A percentile compares a stretch with the other conserved stretches of the same genome.
phyloP scores from a whole-genome alignment of 37 sponge, comb jelly and placozoan genomes.

The Cliona cf. orientalis region DNA sequence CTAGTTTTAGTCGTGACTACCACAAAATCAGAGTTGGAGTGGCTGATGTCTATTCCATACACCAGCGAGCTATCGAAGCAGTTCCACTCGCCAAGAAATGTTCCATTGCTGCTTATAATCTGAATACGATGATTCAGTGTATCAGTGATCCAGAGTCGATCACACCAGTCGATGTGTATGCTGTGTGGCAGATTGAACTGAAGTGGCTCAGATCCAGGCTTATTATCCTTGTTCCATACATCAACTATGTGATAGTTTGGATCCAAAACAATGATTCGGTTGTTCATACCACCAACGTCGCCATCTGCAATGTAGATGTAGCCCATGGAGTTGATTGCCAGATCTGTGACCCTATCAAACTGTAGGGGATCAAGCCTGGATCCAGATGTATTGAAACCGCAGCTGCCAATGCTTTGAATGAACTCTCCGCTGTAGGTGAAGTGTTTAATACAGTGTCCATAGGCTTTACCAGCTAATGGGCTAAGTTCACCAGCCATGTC shows the following conservation, averaged over 20 bases:
- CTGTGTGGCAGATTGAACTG: slow-evolving; percentile 53
- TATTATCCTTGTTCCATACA: slow-evolving; percentile 40
- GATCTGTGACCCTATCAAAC: slow-evolving; percentile 51
- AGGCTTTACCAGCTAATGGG: slow-evolving; percentile 10
- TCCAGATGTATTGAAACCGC: slow-evolving; percentile 22
- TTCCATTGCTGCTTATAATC: slow-evolving; percentile 20
- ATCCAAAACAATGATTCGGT: slow-evolving; percentile 38
- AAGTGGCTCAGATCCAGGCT: slow-evolving; percentile 8
- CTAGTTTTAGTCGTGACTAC: slow-evolving; percentile 10
- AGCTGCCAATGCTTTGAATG: slow-evolving; percentile 28
- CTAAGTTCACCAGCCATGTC: slow-evolving; percentile 38
- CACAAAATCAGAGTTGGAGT: not conserved
- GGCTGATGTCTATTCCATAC: slow-evolving; percentile 39
- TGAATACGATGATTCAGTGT: slow-evolving; percentile 39
- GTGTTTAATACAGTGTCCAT: slow-evolving; percentile 45
- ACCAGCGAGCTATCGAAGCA: slow-evolving; percentile 27
- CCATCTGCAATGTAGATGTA: slow-evolving; percentile 41
- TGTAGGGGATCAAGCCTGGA: slow-evolving; percentile 43
- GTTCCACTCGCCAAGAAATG: slow-evolving; percentile 31
- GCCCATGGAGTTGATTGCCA: slow-evolving; percentile 25
- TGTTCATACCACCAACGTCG: slow-evolving; percentile 43
- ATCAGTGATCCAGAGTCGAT: slow-evolving; percentile 44
- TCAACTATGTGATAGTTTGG: not conserved
- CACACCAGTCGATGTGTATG: slow-evolving; percentile 32
- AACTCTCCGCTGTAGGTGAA: slow-evolving; percentile 24